Percentiles rank a stretch among this genome's conserved stretches.
Evolutionary conservation across 2,797 vertebrate genomes (phyloP).

Genomic region (Pipistrellus kuhlii): DNA sequence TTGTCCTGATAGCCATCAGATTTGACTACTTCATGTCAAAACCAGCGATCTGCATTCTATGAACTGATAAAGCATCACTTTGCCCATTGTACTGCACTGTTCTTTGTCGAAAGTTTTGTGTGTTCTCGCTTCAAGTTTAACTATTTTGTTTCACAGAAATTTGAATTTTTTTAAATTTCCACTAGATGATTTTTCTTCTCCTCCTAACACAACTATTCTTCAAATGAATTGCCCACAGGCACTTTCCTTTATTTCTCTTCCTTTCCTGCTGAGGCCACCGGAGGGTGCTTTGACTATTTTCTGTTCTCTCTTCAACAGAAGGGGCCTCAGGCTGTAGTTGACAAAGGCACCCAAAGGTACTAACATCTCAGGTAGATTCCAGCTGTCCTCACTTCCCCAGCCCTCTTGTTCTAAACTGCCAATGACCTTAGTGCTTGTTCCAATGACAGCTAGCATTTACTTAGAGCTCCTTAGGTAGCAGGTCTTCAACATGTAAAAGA

Average conservation of each 20-base stretch:
- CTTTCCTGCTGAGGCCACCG: slow-evolving; percentile 85
- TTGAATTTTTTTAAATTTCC: slow-evolving; percentile 56
- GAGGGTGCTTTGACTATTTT: slow-evolving; percentile 83
- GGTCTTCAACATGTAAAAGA: slow-evolving; percentile 52
- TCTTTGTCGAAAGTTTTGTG: slow-evolving; percentile 63
- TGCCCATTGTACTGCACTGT: neutral
- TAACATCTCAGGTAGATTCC: slow-evolving; percentile 76
- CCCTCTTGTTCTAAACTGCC: slow-evolving; percentile 69
- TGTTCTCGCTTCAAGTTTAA: slow-evolving; percentile 78
- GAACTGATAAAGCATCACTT: slow-evolving; percentile 78
- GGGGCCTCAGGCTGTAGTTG: slow-evolving; percentile 86
- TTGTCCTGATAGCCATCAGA: neutral
- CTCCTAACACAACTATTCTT: slow-evolving; percentile 39
- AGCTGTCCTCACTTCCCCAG: slow-evolving; percentile 80
- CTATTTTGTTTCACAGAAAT: slow-evolving; percentile 81
- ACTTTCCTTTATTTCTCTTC: slow-evolving; percentile 65
- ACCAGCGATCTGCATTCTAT: slow-evolving; percentile 62
- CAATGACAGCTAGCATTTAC: slow-evolving; percentile 65
- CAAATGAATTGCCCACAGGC: slow-evolving; percentile 61
- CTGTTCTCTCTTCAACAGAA: slow-evolving; percentile 85
- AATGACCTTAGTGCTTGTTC: slow-evolving; percentile 50
- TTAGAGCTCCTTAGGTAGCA: slow-evolving; percentile 50
- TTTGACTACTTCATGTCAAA: slow-evolving; percentile 59
- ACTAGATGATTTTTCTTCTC: neutral
- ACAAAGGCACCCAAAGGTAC: slow-evolving; percentile 85